Percentiles rank a stretch among this genome's conserved stretches.
These are phyloP conservation scores for Cynopterus brachyotis DNA, from an alignment of 2,113 vertebrate species.

Conservation along the genomic window DNA sequence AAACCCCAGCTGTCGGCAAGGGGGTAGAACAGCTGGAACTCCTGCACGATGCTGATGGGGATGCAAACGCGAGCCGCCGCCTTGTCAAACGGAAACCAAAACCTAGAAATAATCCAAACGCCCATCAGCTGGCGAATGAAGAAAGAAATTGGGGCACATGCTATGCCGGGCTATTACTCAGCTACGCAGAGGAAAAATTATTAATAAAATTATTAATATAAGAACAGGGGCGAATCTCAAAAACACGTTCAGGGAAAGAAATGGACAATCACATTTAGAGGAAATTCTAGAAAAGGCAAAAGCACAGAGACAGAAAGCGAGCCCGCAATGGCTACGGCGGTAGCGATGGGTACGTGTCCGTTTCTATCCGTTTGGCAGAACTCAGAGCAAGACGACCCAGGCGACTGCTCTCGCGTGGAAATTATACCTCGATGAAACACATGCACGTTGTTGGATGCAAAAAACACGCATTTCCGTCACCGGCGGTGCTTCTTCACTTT, in stretches of 20 bases:
- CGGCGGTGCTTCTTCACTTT: neutral
- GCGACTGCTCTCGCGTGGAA: rapidly evolving
- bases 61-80: rapidly evolving
- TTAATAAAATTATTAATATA: rapidly evolving
- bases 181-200: neutral
- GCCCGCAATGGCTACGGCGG: rapidly evolving
- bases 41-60: neutral
- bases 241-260: neutral
- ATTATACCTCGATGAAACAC: neutral
- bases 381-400: neutral
- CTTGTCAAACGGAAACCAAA: neutral
- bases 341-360: rapidly evolving
- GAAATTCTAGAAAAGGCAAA: neutral
- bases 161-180: neutral
- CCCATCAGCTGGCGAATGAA: neutral
- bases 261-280: rapidly evolving
- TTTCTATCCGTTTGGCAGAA: rapidly evolving
- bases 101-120: neutral
- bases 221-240: neutral
- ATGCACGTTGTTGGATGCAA: neutral
- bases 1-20: neutral
- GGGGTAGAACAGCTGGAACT: neutral
- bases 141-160: neutral
- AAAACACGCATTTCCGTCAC: neutral
- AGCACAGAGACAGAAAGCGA: neutral